These are phyloP conservation scores for Hemicrepidius hirtus DNA, from an alignment of 2,888 invertebrate genomes.

Conservation along the genomic window DNA sequence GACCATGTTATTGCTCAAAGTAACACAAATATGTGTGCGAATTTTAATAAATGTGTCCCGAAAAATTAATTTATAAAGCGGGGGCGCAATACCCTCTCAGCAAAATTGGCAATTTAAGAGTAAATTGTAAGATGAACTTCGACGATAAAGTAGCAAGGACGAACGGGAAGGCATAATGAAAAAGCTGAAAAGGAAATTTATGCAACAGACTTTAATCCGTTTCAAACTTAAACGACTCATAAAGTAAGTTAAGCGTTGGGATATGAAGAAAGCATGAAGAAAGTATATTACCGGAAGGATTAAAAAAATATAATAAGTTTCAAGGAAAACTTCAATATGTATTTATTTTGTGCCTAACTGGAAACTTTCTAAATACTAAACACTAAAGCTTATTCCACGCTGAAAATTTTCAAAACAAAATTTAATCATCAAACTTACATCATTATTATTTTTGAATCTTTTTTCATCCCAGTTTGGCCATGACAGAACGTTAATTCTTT, in stretches of 20 bases:
- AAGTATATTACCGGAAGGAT: background rate
- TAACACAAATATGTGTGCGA: constrained; percentile 6
- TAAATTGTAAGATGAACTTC: constrained; percentile 38
- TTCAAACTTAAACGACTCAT: constrained; percentile 38
- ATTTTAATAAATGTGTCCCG: constrained; percentile 25
- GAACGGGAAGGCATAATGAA: constrained; percentile 34
- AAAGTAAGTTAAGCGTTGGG: constrained; percentile 21
- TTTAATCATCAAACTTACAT: too few species aligned
- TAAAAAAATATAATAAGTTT: background rate
- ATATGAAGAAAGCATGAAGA: constrained; percentile 19
- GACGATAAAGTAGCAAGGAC: constrained; percentile 29
- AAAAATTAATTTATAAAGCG: constrained; percentile 32
- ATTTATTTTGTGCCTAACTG: too few species aligned
- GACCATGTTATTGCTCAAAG: constrained; percentile 20
- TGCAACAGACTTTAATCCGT: constrained; percentile 37
- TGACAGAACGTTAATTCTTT: too few species aligned
- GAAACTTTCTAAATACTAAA: too few species aligned
- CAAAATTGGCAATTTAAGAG: constrained; percentile 33
- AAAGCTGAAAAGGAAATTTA: constrained; percentile 40
- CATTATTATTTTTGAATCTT: too few species aligned
- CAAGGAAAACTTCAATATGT: too few species aligned
- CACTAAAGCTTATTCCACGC: too few species aligned
- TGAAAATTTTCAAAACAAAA: too few species aligned
- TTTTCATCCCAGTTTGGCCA: too few species aligned
- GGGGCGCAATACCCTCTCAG: background rate